Conservation (phyloP, 2,888 invertebrate genomes). For the Ditula angustiorana region DNA sequence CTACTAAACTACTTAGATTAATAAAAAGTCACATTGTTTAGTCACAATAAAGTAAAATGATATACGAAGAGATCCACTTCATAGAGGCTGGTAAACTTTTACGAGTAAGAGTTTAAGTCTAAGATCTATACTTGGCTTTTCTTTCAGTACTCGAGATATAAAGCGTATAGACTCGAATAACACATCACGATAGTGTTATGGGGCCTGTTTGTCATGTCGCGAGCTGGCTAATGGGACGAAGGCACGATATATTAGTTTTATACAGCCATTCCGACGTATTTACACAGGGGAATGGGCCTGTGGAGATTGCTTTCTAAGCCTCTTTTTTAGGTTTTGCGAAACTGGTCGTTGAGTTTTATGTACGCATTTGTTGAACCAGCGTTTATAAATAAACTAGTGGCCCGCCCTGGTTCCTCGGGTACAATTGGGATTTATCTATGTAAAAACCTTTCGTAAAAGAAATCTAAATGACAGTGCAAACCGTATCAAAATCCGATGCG, state of each 20-base stretch:
- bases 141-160: neutral
- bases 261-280: constrained; percentile 60
- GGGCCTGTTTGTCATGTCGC: constrained; percentile 21
- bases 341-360: neutral
- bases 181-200: constrained; percentile 14
- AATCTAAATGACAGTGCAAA: too few species aligned
- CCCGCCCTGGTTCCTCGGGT: too few species aligned
- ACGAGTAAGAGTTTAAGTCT: too few species aligned
- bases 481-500: too few species aligned
- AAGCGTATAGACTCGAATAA: constrained; percentile 11
- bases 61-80: too few species aligned
- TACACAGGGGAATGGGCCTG: constrained; percentile 47
- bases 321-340: constrained; percentile 1
- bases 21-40: too few species aligned
- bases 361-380: neutral
- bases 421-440: too few species aligned
- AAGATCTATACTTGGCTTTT: neutral
- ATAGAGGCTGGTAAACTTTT: too few species aligned
- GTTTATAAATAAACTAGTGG: neutral
- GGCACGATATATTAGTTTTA: constrained; percentile 70
- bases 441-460: too few species aligned
- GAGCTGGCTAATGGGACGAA: constrained; percentile 61
- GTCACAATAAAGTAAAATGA: too few species aligned
- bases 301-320: constrained; percentile 11
- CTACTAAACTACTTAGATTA: too few species aligned